Base-by-base conservation (phyloP, 1,140 invertebrate species). In the Wiebesia pumilae region DNA sequence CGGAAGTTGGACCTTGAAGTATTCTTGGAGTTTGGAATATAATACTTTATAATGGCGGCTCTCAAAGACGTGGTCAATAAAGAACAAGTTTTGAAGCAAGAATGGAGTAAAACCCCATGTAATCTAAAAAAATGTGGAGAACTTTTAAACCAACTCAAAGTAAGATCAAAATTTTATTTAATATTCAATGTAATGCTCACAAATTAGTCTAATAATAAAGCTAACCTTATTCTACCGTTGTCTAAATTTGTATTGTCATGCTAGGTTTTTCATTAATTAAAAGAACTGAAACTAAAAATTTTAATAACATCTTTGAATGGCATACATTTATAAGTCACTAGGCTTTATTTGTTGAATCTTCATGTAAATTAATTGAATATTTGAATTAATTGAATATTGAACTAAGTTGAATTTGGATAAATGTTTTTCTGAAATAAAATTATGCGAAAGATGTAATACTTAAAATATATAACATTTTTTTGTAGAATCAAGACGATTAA, bases 51-150 rank as follows among this genome's bases (percentile, higher is more conserved):
- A 90, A 96, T 96, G 95, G 93, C 95, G 87, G 94, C 94, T 84
- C 90, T 96, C 35, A 95, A 95, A 90, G 95, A 96, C 91, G 96
- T 97, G 87, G 94, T 95, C 65, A 89, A 95, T 71, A 91, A 97
- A 21, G 97, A 96, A 93, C 95, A 96, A 93, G 95, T 95, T 93
- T 94, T 97, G 77, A 97, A 96, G 91, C 93, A 95, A 73, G 96
- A 97, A 93, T 97, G 96, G 96, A 93, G 94, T 14, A 96, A 95
- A 90, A 95, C 95, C 40, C 95, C 96, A 2, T 94, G 93, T 38
- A 96, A 97, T 93, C 94, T 97, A 2, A 95, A 95, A 75, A 96
- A 96, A 94, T 97, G 96, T 89, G 96, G 96, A 33, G 95, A 96
- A 90, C 91, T 97, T 77, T 92, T 97, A 40, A 95, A 96, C 88